A percentile compares a stretch with the other conserved stretches of the same genome.
Conservation (phyloP, 2,888 invertebrate species). For the Beris chalybata region DNA sequence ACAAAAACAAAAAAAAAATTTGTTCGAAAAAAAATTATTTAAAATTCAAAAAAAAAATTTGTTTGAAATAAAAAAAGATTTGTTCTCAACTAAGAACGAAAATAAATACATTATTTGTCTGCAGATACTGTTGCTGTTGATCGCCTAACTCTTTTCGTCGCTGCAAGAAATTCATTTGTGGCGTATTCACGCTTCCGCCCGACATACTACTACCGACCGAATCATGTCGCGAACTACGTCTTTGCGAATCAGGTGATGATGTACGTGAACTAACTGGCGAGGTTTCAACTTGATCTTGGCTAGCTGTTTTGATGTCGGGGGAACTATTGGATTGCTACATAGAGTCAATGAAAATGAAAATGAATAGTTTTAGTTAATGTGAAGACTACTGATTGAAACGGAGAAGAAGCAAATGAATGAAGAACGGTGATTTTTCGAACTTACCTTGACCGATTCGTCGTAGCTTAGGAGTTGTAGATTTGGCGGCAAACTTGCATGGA, state of each 20-base stretch:
- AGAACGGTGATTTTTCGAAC: constrained; percentile 6
- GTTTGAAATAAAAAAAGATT: constrained; percentile 6
- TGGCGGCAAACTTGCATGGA: constrained; percentile 90
- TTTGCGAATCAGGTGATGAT: constrained; percentile 60
- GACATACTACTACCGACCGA: constrained; percentile 50
- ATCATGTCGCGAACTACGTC: constrained; percentile 52
- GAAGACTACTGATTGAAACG: background rate
- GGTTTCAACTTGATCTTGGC: constrained; percentile 53
- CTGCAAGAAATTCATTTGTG: constrained; percentile 61
- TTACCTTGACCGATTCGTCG: constrained; percentile 67
- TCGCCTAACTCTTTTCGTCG: constrained; percentile 51
- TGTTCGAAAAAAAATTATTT: background rate
- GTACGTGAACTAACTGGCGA: constrained; percentile 61
- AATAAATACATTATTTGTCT: constrained; percentile 47
- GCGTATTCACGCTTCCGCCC: constrained; percentile 54
- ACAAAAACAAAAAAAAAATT: constrained; percentile 12
- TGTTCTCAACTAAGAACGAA: background rate
- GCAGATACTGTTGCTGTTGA: constrained; percentile 55
- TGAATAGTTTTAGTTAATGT: background rate
- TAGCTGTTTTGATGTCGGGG: constrained; percentile 52
- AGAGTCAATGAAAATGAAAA: constrained; percentile 9
- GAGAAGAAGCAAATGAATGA: constrained; percentile 6
- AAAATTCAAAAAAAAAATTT: constrained; percentile 20
- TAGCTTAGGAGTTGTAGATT: constrained; percentile 85
- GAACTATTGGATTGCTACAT: constrained; percentile 54